Base-by-base conservation (phyloP, 1,140 invertebrate species). In the Neodiprion pinetum region DNA sequence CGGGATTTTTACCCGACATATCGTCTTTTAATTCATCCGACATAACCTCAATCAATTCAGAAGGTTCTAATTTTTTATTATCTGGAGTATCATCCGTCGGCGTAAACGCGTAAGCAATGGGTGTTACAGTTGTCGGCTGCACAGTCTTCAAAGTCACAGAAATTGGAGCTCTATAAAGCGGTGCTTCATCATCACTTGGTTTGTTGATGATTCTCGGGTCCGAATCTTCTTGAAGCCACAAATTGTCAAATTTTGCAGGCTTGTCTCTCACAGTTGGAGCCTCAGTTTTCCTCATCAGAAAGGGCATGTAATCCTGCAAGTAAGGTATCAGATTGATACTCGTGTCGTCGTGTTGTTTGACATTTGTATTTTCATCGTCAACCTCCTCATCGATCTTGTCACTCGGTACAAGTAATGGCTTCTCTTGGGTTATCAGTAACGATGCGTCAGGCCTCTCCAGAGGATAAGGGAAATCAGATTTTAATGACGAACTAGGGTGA, bases 401-500 rank as follows among this genome's bases (percentile, higher is more conserved):
- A 47, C 82, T 88, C 0, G 88, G 88, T 9, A 85, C 82, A 9
- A 89, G 67, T 4, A 86, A 68, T 0, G 89, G 87, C 14, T 83
- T 88, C 73, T 89, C 88, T 3, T 81, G 82, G 48, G 48, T 78
- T 9, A 74, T 79, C 1, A 87, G 74, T 5, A 87, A 73, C 0
- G 87, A 80, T 9, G 86, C 82, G 75, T 89, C 87, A 0, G 91
- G 91, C 17, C 89, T 86, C 80, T 92, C 92, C 8, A 92, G 79
- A 0, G 89, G 89, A 83, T 93, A 93, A 0, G 92, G 92, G 71
- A 92, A 92, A 75, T 92, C 90, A 0, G 89, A 88, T 73, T 89
- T 90, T n/a, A 88, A 78, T 78, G 80, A 80, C 76, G 85, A 79
- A 76, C 9, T 84, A 74, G 72, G 77, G 77, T 84, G 87, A 80